Evolutionary conservation across 92 coral and sea anemone genomes (phyloP), one percentile per base, ranked within the genome.

Genomic region (Parazoanthus darwini): DNA sequence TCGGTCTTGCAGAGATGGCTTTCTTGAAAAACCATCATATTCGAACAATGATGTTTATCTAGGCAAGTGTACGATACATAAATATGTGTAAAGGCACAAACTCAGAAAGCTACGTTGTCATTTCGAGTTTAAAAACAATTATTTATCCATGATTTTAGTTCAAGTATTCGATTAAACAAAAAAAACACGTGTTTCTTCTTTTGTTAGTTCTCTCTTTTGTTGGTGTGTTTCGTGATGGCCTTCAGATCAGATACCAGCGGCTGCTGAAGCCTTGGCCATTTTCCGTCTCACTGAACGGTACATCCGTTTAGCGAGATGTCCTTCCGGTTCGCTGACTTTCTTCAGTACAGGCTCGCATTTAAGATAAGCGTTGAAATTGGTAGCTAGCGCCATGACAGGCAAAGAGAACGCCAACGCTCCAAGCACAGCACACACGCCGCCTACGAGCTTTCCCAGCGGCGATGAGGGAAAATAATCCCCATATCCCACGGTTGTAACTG

Each of bases 301-400:
- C 87, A 84, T 84, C 63, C 87, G 78, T 56, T 70, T 84, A 13
- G 89, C 56, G n/a, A 85, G 51, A 2, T 85, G 59, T 80, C 92
- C 85, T 3, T 74, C 72, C 42, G 85, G 88, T 51, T 59, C 88
- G 25, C 88, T 86, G 20, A 71, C 86, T 65, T 92, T 92, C 66
- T 81, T 89, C 26, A 93, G 83, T 22, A 95, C 94, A 35, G 98
- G 98, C 58, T 96, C 98, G 26, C 97, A 92, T 75, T 95, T 95
- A 11, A 95, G 91, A 86, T 93, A 96, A 38, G 98, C 95, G 74
- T 96, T 96, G 79, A 96, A 96, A 86, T 94, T 96, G 29, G 96
- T 92, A 11, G 99, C 99, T 36, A 96, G 92, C 26, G 98, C 98
- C 93, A 96, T 95, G 8, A 96, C 98, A 0, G 99, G 99, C 8